These are phyloP conservation scores for Ictidomys tridecemlineatus DNA, from an alignment of 2,113 vertebrate genomes.

Conservation along the genomic window DNA sequence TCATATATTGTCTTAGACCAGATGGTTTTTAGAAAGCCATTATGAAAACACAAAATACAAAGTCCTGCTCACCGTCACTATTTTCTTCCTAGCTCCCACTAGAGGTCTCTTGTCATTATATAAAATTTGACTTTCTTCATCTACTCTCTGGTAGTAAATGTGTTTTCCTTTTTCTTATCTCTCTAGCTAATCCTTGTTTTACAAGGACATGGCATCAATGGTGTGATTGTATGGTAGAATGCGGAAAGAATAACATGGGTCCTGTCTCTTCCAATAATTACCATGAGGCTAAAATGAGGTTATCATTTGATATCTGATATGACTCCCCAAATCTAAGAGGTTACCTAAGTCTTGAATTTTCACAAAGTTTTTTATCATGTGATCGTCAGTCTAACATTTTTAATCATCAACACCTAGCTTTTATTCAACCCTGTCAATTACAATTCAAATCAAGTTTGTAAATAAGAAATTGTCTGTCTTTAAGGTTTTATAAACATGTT, in stretches of 20 bases:
- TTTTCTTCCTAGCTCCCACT: not conserved
- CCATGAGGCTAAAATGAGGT: not conserved
- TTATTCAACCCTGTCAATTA: not conserved
- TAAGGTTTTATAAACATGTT: not conserved
- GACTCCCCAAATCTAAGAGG: not conserved
- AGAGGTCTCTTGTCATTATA: conserved; percentile 16
- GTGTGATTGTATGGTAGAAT: not conserved
- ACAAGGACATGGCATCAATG: no score
- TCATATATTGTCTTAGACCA: not conserved
- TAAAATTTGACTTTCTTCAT: not conserved
- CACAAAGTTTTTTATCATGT: not conserved
- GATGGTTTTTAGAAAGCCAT: not conserved
- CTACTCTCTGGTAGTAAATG: not conserved
- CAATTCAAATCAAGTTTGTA: not conserved
- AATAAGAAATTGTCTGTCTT: not conserved
- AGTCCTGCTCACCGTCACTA: not conserved
- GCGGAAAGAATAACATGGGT: not conserved
- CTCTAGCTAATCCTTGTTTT: not conserved
- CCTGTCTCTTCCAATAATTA: not conserved
- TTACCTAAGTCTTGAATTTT: not conserved
- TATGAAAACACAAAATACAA: not conserved
- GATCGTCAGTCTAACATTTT: not conserved
- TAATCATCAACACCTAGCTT: not conserved
- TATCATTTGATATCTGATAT: not conserved
- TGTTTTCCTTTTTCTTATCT: not conserved